Evolutionary conservation across 2,888 invertebrate genomes (phyloP), one percentile per base, ranked within the genome.

Genomic region (Drosophila mercatorum): DNA sequence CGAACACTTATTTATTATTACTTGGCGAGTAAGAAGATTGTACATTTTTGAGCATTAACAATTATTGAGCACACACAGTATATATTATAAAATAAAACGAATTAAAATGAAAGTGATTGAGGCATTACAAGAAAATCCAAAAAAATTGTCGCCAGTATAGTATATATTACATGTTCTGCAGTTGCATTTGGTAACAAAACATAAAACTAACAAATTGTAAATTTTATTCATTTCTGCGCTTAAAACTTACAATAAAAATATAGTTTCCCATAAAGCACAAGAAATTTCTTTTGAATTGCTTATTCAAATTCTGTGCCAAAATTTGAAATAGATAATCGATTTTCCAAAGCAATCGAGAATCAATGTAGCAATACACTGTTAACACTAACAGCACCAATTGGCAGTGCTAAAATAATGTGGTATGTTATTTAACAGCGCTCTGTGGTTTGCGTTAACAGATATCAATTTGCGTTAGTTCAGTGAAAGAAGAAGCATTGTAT

Each of bases 1-100:
- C 51, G 47, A 71, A 72, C 68, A 62, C 65, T 73, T 83, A 83
- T 83, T 86, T 87, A 86, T 83, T 83, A 81, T 83, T 81, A 81
- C 64, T 75, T 70, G 70, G 46, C 41, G 40, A 38, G 4, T 17
- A 49, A 49, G 44, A 12, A 64, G 43, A 53, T 60, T 78, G 80
- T 78, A 71, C 2, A 78, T 75, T 80, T 68, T 75, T 67, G 62
- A 64, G 65, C 65, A 68, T 40, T 40, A 65, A 53, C 68, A 55
- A 57, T 63, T 46, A 49, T 36, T 57, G 46, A 57, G 64, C 59
- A 68, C 74, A 75, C 75, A 75, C 75, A 79, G 80, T 75, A 75
- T 79, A 59, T 71, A 68, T 46, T 57, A 58, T 52, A 44, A 55
- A 34, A 34, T 62, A 41, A 51, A 53, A 55, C 60, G 31, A 60